Evolutionary conservation across 2,888 invertebrate species (phyloP), one percentile per base, ranked within the genome.

Genomic region (Pollenia labialis): DNA sequence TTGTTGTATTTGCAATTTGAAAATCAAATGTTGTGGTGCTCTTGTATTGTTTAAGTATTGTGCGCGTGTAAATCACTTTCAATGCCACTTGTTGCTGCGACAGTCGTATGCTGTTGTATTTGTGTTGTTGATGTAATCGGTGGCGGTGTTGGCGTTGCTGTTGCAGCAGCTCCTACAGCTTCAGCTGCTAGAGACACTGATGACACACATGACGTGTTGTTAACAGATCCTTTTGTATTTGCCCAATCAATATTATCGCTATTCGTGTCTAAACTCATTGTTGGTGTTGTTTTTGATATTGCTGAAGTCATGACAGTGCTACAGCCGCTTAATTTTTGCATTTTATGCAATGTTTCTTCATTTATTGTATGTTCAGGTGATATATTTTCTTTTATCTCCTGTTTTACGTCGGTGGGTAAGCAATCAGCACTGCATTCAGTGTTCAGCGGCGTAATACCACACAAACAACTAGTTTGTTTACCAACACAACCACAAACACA

Each of bases 371-470:
- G 95, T 88, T 95, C 95, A 0, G 95, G 95, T 81, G 95, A 95
- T 1, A 95, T 95, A 89, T 95, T 95, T 89, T 95, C 95, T 91
- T 95, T 95, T 14, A 95, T 95, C 7, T 95, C 94, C 88, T 94
- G 91, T 71, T 95, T 95, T 6, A 95, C 92, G 90, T 95, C 94
- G 71, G 93, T 94, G 0, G 95, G 94, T 79, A 95, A 92, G 89
- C 94, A 94, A 60, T 94, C 94, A 1, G 90, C 90, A 88, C 90
- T 90, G 77, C 89, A 90, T 81, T 81, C 68, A 87, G 75, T 56
- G 85, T 75, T 85, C 56, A 87, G 89, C n/a, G 85, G 89, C n/a
- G 85, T 52, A 60, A 32, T 76, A n/a, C 60, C 76, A 48, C 54
- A 83, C n/a, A 85, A 62, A 50, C 79, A 76, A n/a, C 56, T 52